Percentiles rank a stretch among this genome's conserved stretches.
phyloP scores from a whole-genome alignment of 2,797 vertebrate genomes.

The Crocodylus rhombifer region DNA sequence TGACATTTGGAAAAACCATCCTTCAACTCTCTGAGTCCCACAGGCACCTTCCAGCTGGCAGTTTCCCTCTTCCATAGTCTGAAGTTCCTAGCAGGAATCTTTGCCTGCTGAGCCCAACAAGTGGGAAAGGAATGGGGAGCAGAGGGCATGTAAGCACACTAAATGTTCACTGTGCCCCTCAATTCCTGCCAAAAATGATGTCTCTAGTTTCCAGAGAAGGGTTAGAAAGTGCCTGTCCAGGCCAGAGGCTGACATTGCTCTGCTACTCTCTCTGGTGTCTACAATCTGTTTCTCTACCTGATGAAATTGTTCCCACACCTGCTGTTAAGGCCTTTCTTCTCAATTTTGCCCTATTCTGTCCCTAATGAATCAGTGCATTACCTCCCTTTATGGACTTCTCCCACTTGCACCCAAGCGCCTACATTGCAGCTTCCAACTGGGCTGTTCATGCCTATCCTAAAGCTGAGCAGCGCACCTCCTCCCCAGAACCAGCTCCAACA shows the following conservation, averaged over 20 bases:
- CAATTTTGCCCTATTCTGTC: rapidly evolving
- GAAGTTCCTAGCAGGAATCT: neutral
- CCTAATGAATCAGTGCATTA: neutral
- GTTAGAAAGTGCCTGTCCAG: neutral
- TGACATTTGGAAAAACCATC: neutral
- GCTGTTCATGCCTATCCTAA: neutral
- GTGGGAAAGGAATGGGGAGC: neutral
- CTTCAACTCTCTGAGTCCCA: neutral
- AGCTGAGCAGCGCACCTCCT: neutral
- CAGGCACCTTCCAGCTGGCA: neutral
- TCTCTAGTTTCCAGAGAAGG: neutral
- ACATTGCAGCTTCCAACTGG: neutral
- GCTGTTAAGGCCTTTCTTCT: neutral
- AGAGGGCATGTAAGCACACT: neutral
- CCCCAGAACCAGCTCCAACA: neutral
- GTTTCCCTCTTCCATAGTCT: neutral
- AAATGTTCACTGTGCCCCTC: neutral
- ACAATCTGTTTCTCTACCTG: neutral
- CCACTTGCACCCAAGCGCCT: neutral
- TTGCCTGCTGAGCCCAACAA: neutral
- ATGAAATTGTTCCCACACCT: neutral
- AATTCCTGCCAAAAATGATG: neutral
- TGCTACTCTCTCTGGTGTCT: rapidly evolving
- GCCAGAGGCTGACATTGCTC: neutral
- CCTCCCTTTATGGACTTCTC: neutral